These are phyloP conservation scores for Nemurella pictetii DNA, from an alignment of 2,888 invertebrate species.

Conservation along the genomic window DNA sequence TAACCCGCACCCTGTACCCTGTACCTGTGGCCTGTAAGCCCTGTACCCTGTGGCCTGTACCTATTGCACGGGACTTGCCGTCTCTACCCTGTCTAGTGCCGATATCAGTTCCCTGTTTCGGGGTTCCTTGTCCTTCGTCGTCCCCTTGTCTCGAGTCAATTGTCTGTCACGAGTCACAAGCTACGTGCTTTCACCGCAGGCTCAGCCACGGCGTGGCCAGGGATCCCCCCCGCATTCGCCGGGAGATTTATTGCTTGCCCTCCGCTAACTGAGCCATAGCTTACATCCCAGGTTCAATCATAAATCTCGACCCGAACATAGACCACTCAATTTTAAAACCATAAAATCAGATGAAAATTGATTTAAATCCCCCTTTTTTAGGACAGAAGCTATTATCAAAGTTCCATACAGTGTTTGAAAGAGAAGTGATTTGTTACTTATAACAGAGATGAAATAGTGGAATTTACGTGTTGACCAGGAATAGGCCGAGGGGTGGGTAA, in stretches of 20 bases:
- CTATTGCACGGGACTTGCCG: too few relatives aligned
- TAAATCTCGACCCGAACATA: background rate
- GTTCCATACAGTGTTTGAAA: background rate
- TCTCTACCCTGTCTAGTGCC: too few relatives aligned
- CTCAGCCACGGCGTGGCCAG: background rate
- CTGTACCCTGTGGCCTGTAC: too few relatives aligned
- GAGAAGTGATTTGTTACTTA: background rate
- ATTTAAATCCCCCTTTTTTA: constrained; percentile 12
- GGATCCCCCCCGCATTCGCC: constrained; percentile 2
- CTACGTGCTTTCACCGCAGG: background rate
- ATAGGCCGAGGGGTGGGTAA: too few relatives aligned
- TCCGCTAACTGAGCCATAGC: background rate
- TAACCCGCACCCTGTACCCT: too few relatives aligned
- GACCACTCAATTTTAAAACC: constrained; percentile 21
- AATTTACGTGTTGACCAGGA: too few relatives aligned
- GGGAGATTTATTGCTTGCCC: constrained; percentile 3
- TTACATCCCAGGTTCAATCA: constrained; percentile 3
- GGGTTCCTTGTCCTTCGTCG: too few relatives aligned
- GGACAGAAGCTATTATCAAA: background rate
- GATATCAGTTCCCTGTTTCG: too few relatives aligned
- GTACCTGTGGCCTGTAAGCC: too few relatives aligned
- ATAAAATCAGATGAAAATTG: constrained; percentile 15
- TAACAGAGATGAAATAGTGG: too few relatives aligned
- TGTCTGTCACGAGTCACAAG: too few relatives aligned
- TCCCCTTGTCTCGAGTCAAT: background rate